Evolutionary conservation across 35 echinoderm and acorn worm genomes (phyloP), one percentile per base, ranked within the genome.

Genomic region (Chiridota heheva): DNA sequence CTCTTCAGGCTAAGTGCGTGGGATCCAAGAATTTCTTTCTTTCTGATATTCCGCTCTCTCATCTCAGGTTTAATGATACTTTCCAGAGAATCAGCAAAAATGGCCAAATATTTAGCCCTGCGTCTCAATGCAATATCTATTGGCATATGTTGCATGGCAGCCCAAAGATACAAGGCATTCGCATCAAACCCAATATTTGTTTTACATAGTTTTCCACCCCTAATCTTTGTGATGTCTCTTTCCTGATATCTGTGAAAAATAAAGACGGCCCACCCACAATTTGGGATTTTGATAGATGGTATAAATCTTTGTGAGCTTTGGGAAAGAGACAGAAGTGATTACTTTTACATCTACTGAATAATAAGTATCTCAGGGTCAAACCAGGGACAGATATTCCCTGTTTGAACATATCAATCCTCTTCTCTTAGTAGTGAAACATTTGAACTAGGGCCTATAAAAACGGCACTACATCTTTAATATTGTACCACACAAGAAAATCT

Each of bases 401-500:
- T 63, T 89, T 89, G 66, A 89, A 89, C 63, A 71, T 89, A 44
- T 89, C 86, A 22, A 89, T 71, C n/a, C 44, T 27, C 29, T 78
- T 56, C 8, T 57, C 76, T n/a, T 40, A 17, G 24, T 89, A 89
- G 12, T 12, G 0, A 81, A 71, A 68, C 86, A 89, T 89, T 60
- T 89, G 72, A 1, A 81, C 46, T 20, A 81, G 3, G 0, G 86
- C 77, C 51, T 89, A n/a, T 29, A 16, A 89, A 18, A 40, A 89
- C 25, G 66, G 86, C 42, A 60, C 47, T 1, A 81, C 76, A 44
- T 89, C 77, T 46, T 62, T 67, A n/a, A 35, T 89, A 44, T 81
- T 89, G 64, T 89, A 89, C 86, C 86, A 89, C 18, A 72, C 40
- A 4, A 89, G 72, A 24, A 89, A 82, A n/a, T 76, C 78, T 42